Percentiles rank a stretch among this genome's conserved stretches.
These are phyloP conservation scores for Entelurus aequoreus DNA, from an alignment of 2,113 vertebrate genomes.

Conservation along the genomic window DNA sequence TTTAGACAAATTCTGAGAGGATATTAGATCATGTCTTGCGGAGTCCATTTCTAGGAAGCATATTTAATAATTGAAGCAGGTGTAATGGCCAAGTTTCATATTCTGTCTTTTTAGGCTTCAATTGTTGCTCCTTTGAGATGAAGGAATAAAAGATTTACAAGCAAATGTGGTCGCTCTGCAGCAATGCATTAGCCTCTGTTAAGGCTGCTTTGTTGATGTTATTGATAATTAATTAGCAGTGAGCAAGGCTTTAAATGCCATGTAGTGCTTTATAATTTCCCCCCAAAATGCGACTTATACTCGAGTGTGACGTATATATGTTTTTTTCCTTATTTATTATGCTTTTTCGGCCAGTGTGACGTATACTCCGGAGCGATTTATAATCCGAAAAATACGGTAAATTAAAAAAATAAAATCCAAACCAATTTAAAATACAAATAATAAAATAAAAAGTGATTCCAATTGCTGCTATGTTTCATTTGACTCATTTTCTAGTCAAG, in stretches of 20 bases:
- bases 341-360: no score
- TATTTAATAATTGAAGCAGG: slow-evolving; percentile 50
- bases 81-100: slow-evolving; percentile 29
- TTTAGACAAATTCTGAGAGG: slow-evolving; percentile 46
- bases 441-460: no score
- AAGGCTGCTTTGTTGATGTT: slow-evolving; percentile 28
- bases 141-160: slow-evolving; percentile 45
- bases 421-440: no score
- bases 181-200: slow-evolving; percentile 20
- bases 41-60: slow-evolving; percentile 33
- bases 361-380: no score
- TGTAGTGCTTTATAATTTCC: slow-evolving; percentile 15
- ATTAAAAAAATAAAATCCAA: no score
- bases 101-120: slow-evolving; percentile 37
- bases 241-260: slow-evolving; percentile 26
- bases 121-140: slow-evolving; percentile 35
- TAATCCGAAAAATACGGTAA: no score
- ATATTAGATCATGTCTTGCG: slow-evolving; percentile 41
- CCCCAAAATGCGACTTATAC: no score
- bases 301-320: no score
- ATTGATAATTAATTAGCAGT: slow-evolving; percentile 43
- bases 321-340: no score
- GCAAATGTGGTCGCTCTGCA: slow-evolving; percentile 22
- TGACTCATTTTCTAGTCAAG: no score
- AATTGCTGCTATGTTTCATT: no score